Base-by-base conservation (phyloP, 2,113 vertebrate genomes). In the Callionymus lyra region DNA sequence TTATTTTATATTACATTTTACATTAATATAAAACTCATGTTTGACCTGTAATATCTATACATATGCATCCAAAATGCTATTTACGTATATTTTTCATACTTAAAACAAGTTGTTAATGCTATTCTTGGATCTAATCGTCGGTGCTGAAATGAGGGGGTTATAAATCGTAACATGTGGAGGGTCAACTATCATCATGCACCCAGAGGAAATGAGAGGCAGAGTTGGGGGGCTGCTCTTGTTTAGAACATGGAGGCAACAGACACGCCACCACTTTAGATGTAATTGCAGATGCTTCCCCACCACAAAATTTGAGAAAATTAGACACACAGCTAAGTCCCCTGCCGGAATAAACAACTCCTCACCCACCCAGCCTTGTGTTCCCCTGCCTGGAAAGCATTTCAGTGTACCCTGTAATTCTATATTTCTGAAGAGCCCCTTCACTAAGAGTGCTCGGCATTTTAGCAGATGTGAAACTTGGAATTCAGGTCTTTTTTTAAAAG, bases 201-300 rank as follows among this genome's bases (percentile, higher is more conserved):
- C 14, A 27, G 50, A 52, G 19, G 15, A 18, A 45, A n/a, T 44
- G 18, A 44, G 34, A 27, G 37, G 9, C 10, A 17, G 14, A 27
- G 27, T 10, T 50, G 57, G 59, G 17, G 31, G 11, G 12, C 12
- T 3, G 21, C 27, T 39, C 51, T 50, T 61, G 41, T 70, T 70
- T 65, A 61, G 62, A 50, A 41, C 36, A 44, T 21, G 40, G 12
- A 35, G 21, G 59, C 47, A 55, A 39, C 47, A 55, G 17, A 16
- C 62, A 56, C 56, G 50, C 65, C 63, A 69, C 39, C 52, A 64
- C 67, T 69, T 50, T 65, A 59, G 50, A 8, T 8, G 21, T 27
- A 8, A 27, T 27, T 27, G 21, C 21, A 27, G 21, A 27, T 27
- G 21, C 21, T 5, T 5, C 21, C 21, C 21, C 21, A 27, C 21